These are phyloP conservation scores for Scatophagus argus DNA, from an alignment of 2,113 vertebrate genomes.

Conservation along the genomic window DNA sequence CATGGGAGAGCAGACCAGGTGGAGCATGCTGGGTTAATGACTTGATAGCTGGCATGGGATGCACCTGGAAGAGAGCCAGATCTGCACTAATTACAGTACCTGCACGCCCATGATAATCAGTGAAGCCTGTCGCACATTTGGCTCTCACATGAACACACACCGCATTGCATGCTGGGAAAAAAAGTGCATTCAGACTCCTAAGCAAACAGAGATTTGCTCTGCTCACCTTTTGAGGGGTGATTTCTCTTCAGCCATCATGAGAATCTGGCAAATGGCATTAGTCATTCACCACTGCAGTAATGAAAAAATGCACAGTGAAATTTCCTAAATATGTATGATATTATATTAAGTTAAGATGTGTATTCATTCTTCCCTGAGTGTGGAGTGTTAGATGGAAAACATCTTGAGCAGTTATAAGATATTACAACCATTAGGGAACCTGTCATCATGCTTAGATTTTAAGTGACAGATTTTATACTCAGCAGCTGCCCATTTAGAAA, in stretches of 20 bases:
- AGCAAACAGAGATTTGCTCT: neutral
- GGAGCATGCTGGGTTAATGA: slow-evolving; percentile 59
- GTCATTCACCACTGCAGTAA: slow-evolving; percentile 24
- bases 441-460: slow-evolving; percentile 1
- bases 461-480: slow-evolving; percentile 7
- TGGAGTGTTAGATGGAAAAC: neutral
- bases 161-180: slow-evolving; percentile 26
- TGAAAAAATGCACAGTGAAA: neutral
- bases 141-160: slow-evolving; percentile 8
- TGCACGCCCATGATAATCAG: slow-evolving; percentile 28
- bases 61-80: slow-evolving; percentile 50
- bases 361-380: no score
- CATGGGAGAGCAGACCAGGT: slow-evolving; percentile 45
- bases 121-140: slow-evolving; percentile 16
- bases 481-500: slow-evolving; percentile 4
- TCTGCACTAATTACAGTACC: slow-evolving; percentile 50
- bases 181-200: neutral
- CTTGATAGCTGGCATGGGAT: slow-evolving; percentile 52
- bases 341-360: neutral
- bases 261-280: neutral
- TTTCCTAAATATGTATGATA: neutral
- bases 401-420: slow-evolving; percentile 19
- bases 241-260: slow-evolving; percentile 5
- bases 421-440: slow-evolving; percentile 13
- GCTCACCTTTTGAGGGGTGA: neutral